Evolutionary conservation across 2,888 invertebrate genomes (phyloP).

Genomic region (Sminthurinus aureus): DNA sequence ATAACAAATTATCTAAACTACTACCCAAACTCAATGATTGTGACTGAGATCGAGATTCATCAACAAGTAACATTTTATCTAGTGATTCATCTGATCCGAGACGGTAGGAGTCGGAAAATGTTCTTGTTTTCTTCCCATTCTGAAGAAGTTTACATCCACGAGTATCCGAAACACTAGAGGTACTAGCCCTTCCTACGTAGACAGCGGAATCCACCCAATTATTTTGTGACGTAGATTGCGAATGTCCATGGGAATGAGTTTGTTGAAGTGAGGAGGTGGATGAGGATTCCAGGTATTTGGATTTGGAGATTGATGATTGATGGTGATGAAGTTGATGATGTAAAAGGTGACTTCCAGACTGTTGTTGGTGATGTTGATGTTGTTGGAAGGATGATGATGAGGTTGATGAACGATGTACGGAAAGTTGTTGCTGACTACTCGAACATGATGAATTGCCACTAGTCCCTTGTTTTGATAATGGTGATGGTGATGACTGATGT

Average conservation of each 20-base stretch:
- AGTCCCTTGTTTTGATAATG: not conserved
- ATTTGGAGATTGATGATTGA: conserved; percentile 14
- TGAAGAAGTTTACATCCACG: conserved; percentile 20
- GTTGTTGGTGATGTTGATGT: conserved; percentile 33
- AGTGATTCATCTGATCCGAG: conserved; percentile 47
- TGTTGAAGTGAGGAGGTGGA: conserved; percentile 5
- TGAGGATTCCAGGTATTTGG: conserved; percentile 29
- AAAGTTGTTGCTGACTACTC: conserved; percentile 27
- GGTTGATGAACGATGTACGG: conserved; percentile 10
- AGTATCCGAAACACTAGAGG: conserved; percentile 34
- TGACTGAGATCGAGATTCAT: conserved; percentile 45
- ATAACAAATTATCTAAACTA: conserved; percentile 56
- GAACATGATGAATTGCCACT: conserved; percentile 29
- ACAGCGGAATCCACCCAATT: conserved; percentile 54
- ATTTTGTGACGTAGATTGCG: conserved; percentile 35
- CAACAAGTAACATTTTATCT: conserved; percentile 43
- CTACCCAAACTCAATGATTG: conserved; percentile 52
- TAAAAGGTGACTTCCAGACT: conserved; percentile 8
- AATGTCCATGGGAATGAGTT: not conserved
- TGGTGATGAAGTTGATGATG: conserved; percentile 23
- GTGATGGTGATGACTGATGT: conserved; percentile 35
- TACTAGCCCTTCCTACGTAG: conserved; percentile 49
- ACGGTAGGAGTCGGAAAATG: conserved; percentile 57
- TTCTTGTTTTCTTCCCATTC: conserved; percentile 45
- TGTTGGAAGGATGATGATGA: conserved; percentile 19